Evolutionary conservation across 2,888 invertebrate genomes (phyloP), one percentile per base, ranked within the genome.

Genomic region (Halictus quadricinctus): DNA sequence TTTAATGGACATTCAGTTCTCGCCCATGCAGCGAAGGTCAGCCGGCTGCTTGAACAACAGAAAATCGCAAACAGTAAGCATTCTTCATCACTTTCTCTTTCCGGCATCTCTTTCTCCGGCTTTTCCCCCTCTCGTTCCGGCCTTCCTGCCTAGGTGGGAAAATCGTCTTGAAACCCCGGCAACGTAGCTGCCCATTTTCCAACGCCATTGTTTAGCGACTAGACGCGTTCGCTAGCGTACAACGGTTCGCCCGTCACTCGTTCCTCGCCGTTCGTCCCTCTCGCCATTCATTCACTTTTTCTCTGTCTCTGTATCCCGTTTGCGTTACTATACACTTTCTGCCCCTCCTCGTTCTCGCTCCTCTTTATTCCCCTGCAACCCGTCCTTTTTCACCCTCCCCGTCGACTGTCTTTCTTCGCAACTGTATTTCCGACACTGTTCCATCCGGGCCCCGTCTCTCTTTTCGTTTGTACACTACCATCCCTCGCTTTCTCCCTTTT

Each of bases 141-240:
- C 43, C 70, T 21, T 46, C 72, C 29, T 43, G 69, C 29, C 76
- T 18, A 41, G 41, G 21, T 13, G 46, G 36, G 36, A 64, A 46
- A 75, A 66, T 25, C 58, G 69, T 87, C 87, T 77, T 82, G 80
- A 78, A 69, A 54, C 73, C 58, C 64, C 73, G 78, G 77, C 79
- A 83, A 83, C 80, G 81, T 66, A 66, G 80, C 83, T 83, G 82
- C 77, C 76, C 86, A 86, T 88, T 88, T 84, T 88, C 84, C 83
- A 48, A 83, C 82, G 86, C 80, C 79, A 88, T 88, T 88, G 88
- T 88, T 88, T 88, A 86, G 82, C 80, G 81, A 83, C 81, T 84
- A 86, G 83, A 83, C 76, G 80, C 78, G 79, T 86, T 79, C 84
- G 43, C 79, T 72, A 76, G 36, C 79, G 70, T 76, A 77, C 74